phyloP scores from a whole-genome alignment of 2,113 vertebrate species.

The Atherinomorus stipes region DNA sequence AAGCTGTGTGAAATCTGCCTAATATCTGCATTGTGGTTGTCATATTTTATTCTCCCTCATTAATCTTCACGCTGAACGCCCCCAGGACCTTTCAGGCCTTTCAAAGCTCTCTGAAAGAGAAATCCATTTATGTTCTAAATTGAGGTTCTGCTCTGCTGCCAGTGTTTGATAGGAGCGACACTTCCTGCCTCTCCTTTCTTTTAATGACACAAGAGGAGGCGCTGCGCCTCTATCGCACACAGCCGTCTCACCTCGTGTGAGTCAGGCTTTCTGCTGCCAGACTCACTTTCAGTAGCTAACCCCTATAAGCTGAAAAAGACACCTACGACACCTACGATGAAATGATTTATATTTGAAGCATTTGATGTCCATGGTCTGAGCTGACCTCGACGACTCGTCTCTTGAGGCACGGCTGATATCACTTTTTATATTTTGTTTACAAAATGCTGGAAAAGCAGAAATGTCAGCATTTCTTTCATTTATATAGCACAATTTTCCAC shows the following conservation, averaged over 20 bases:
- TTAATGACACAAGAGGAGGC: not conserved
- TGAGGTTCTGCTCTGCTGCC: conserved; percentile 23
- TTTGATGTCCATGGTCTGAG: not conserved
- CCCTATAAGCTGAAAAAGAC: not conserved
- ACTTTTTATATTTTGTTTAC: conserved; percentile 1
- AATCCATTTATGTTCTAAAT: conserved; percentile 37
- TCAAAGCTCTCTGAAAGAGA: not conserved
- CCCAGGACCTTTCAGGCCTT: conserved; percentile 1
- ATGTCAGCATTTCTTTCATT: too few species aligned
- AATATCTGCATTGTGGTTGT: conserved; percentile 11
- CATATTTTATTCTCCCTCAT: conserved; percentile 18
- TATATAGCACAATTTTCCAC: too few species aligned
- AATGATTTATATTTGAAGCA: conserved; percentile 9
- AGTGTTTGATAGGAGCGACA: not conserved
- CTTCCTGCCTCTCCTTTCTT: conserved; percentile 7
- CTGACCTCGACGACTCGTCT: not conserved
- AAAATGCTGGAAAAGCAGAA: not conserved
- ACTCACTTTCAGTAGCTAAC: not conserved
- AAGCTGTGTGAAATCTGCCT: not conserved
- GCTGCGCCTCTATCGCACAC: not conserved
- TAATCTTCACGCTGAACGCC: conserved; percentile 16
- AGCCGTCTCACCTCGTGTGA: not conserved
- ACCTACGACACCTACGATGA: conserved; percentile 19
- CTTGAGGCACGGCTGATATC: not conserved
- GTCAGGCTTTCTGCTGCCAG: not conserved